These are phyloP conservation scores for Nycticebus coucang DNA, from an alignment of 2,113 vertebrate genomes.

Conservation along the genomic window DNA sequence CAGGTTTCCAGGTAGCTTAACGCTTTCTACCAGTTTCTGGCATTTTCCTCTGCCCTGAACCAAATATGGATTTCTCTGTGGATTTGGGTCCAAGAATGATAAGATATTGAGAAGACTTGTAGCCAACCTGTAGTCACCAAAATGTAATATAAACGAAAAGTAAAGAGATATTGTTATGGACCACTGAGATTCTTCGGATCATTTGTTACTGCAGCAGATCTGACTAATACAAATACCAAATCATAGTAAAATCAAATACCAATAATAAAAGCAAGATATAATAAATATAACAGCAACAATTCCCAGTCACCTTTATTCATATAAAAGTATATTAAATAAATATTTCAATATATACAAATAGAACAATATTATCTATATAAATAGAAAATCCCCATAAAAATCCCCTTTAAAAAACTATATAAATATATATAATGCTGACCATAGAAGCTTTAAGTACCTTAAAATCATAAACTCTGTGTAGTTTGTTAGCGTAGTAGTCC, in stretches of 20 bases:
- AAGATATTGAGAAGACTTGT: background rate
- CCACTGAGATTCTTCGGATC: background rate
- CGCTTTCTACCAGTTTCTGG: background rate
- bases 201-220: background rate
- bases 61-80: background rate
- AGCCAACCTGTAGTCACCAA: background rate
- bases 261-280: slow-evolving; percentile 20
- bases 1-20: background rate
- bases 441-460: slow-evolving; percentile 73
- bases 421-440: slow-evolving; percentile 82
- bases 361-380: slow-evolving; percentile 82
- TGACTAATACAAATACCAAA: background rate
- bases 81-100: background rate
- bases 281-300: slow-evolving; percentile 11
- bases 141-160: background rate
- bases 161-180: background rate
- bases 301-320: slow-evolving; percentile 88
- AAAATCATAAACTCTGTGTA: slow-evolving; percentile 74
- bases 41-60: background rate
- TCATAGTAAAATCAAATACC: background rate
- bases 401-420: slow-evolving; percentile 73
- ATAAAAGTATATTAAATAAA: slow-evolving; percentile 87
- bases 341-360: slow-evolving; percentile 86
- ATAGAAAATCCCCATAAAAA: slow-evolving; percentile 82
- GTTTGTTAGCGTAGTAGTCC: slow-evolving; percentile 68